Conservation (phyloP, 2,797 vertebrate genomes). For the Typhlichthys eigenmanni region DNA sequence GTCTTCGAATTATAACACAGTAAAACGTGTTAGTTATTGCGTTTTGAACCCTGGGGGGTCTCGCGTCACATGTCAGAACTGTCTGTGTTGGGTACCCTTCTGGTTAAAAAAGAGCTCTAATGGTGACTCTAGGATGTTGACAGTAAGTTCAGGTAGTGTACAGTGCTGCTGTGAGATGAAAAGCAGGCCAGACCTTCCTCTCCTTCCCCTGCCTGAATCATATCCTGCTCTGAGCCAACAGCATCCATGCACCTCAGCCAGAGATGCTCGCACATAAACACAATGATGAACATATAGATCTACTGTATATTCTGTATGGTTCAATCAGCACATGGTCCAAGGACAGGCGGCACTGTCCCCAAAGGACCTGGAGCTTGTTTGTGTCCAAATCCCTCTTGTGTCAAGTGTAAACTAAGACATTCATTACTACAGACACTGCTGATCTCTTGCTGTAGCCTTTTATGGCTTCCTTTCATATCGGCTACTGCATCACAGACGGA, state of each 20-base stretch:
- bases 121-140: background rate
- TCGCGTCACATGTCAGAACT: no score
- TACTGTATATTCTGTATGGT: constrained; percentile 46
- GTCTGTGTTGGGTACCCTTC: no score
- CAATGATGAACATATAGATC: constrained; percentile 32
- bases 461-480: constrained; percentile 70
- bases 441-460: constrained; percentile 69
- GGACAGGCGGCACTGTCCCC: constrained; percentile 43
- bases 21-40: no score
- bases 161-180: constrained; percentile 19
- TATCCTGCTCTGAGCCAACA: constrained; percentile 44
- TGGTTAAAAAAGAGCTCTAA: no score
- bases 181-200: constrained; percentile 36
- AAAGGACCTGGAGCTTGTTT: constrained; percentile 50
- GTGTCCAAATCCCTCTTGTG: constrained; percentile 58
- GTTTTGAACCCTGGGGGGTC: no score
- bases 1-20: no score
- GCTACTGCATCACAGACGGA: constrained; percentile 52
- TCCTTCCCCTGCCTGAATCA: constrained; percentile 19
- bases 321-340: constrained; percentile 61
- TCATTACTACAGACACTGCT: constrained; percentile 38
- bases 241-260: constrained; percentile 37
- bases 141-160: background rate
- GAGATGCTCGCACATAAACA: constrained; percentile 66
- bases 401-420: constrained; percentile 67